Evolutionary conservation across 2,888 invertebrate species (phyloP).

Genomic region (Alentia gelatinosa): DNA sequence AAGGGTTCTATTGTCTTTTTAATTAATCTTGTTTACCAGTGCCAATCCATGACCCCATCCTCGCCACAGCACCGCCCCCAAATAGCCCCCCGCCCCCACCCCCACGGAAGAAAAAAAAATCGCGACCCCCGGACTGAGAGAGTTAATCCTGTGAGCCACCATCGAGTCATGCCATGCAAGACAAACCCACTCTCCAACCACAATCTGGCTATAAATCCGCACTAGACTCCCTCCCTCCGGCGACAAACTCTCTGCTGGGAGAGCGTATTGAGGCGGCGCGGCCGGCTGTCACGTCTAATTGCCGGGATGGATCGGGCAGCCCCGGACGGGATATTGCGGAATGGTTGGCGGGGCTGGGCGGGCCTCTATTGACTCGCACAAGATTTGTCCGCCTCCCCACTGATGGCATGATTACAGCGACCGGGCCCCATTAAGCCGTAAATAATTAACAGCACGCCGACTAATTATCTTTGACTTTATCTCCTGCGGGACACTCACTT

Average conservation of each 20-base stretch:
- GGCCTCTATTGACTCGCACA: neutral
- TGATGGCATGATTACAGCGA: slow-evolving; percentile 9
- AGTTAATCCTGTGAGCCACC: neutral
- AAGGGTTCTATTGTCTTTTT: too few species aligned
- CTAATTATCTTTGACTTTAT: slow-evolving; percentile 26
- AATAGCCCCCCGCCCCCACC: too few species aligned
- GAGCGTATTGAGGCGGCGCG: neutral
- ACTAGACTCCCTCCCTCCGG: neutral
- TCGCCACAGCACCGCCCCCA: too few species aligned
- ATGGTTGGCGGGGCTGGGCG: neutral
- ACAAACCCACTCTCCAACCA: neutral
- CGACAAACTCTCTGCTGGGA: neutral
- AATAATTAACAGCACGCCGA: slow-evolving; percentile 22
- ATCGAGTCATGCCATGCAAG: neutral
- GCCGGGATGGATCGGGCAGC: slow-evolving; percentile 10
- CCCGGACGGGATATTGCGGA: slow-evolving; percentile 1
- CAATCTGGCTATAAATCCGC: neutral
- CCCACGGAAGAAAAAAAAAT: too few species aligned
- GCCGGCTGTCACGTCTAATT: slow-evolving; percentile 22
- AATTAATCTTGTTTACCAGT: too few species aligned
- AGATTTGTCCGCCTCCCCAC: neutral
- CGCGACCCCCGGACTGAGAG: neutral
- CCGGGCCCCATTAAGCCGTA: slow-evolving; percentile 2
- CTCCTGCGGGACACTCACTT: neutral
- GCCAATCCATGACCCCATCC: too few species aligned